These are phyloP conservation scores for Drosophila tropicalis DNA, from an alignment of 1,140 invertebrate species.

Conservation along the genomic window DNA sequence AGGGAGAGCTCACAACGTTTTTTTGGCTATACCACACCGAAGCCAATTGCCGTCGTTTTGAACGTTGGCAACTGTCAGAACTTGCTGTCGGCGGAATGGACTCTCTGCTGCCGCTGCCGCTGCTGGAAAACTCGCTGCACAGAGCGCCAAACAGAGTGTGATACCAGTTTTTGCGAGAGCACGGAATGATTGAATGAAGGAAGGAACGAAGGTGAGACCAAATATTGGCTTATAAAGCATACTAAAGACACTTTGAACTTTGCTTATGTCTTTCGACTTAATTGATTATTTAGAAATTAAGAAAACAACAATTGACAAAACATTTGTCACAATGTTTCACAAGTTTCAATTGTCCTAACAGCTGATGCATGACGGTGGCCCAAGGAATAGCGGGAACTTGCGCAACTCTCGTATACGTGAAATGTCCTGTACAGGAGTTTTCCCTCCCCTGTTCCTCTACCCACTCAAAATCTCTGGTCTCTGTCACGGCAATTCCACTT, in stretches of 20 bases:
- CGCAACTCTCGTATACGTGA: slow-evolving; percentile 40
- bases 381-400: slow-evolving; percentile 55
- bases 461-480: not conserved
- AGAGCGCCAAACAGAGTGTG: slow-evolving; percentile 17
- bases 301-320: no score
- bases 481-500: slow-evolving; percentile 14
- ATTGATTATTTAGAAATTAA: no score
- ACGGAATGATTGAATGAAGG: no score
- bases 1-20: slow-evolving; percentile 37
- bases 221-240: slow-evolving; percentile 34
- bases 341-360: slow-evolving; percentile 19
- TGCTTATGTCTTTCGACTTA: not conserved
- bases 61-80: slow-evolving; percentile 42
- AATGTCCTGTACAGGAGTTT: slow-evolving; percentile 6
- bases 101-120: slow-evolving; percentile 16
- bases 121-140: slow-evolving; percentile 39
- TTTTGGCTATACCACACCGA: slow-evolving; percentile 30
- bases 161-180: slow-evolving; percentile 17
- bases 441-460: slow-evolving; percentile 15
- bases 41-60: slow-evolving; percentile 46
- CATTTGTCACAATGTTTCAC: not conserved
- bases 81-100: slow-evolving; percentile 30
- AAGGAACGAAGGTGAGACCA: slow-evolving; percentile 35
- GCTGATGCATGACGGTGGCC: slow-evolving; percentile 49
- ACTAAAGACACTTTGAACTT: not conserved